These are phyloP conservation scores for Heliconius hermathena DNA, from an alignment of 1,140 invertebrate genomes.

Conservation along the genomic window DNA sequence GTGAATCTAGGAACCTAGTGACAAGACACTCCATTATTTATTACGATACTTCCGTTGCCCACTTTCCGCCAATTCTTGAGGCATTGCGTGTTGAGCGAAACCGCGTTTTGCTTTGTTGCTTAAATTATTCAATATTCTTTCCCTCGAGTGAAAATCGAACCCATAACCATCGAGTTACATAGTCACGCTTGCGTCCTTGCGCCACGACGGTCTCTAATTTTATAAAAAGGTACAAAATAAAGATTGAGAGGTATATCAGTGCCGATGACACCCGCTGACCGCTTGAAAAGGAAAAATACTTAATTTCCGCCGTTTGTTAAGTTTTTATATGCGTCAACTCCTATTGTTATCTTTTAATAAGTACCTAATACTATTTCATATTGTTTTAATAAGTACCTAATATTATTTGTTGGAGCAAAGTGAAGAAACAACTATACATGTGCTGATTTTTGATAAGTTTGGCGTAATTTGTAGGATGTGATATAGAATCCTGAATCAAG, in stretches of 20 bases:
- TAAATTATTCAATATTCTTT: background rate
- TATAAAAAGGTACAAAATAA: too few relatives aligned
- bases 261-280: slow-evolving; percentile 5
- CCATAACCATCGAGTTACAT: background rate
- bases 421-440: background rate
- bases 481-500: too few relatives aligned
- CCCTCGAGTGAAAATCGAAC: background rate
- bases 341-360: slow-evolving; percentile 22
- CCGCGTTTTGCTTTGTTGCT: too few relatives aligned
- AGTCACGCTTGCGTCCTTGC: background rate
- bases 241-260: background rate
- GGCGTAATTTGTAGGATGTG: too few relatives aligned
- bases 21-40: too few relatives aligned
- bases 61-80: too few relatives aligned
- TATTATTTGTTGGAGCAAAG: background rate
- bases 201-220: background rate
- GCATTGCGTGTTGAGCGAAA: too few relatives aligned
- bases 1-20: too few relatives aligned
- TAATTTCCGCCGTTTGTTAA: slow-evolving; percentile 19
- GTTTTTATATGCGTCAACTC: background rate
- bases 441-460: too few relatives aligned
- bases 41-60: too few relatives aligned
- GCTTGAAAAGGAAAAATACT: slow-evolving; percentile 8
- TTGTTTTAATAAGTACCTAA: slow-evolving; percentile 9
- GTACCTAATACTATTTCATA: background rate